These are phyloP conservation scores for Corvus moneduloides DNA, from an alignment of 2,113 vertebrate genomes.

Conservation along the genomic window DNA sequence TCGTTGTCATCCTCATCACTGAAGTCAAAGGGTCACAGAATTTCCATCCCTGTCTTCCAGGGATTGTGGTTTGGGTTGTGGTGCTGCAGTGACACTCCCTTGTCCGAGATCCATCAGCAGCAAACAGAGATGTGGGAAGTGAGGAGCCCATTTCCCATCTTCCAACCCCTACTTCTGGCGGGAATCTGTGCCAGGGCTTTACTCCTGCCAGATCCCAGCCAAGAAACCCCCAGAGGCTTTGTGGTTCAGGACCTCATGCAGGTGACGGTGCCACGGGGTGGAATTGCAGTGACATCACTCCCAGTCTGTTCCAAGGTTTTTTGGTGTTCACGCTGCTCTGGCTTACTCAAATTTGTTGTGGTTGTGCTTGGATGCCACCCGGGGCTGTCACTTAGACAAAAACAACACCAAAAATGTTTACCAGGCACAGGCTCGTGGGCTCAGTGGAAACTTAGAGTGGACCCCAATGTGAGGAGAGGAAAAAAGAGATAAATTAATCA, in stretches of 20 bases:
- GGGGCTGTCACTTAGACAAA: background rate
- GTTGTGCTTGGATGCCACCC: background rate
- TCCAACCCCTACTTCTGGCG: background rate
- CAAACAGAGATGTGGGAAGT: background rate
- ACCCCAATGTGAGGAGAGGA: background rate
- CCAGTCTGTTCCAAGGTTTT: rapidly evolving
- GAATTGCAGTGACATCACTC: background rate
- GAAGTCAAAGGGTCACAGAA: background rate
- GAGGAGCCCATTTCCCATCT: background rate
- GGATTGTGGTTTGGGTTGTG: background rate
- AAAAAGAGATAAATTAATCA: background rate
- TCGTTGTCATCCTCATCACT: background rate
- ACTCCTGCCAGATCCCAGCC: background rate
- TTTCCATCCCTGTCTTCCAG: rapidly evolving
- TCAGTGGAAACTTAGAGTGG: background rate
- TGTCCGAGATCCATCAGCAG: background rate
- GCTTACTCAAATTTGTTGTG: background rate
- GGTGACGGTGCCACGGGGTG: background rate
- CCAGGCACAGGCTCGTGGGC: background rate
- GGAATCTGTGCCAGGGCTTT: background rate
- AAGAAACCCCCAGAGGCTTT: background rate
- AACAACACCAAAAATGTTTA: background rate
- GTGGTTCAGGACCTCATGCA: rapidly evolving
- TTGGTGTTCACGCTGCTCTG: background rate
- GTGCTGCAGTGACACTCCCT: rapidly evolving